Conservation (phyloP, 2,797 vertebrate genomes). For the Hylomyscus alleni region DNA sequence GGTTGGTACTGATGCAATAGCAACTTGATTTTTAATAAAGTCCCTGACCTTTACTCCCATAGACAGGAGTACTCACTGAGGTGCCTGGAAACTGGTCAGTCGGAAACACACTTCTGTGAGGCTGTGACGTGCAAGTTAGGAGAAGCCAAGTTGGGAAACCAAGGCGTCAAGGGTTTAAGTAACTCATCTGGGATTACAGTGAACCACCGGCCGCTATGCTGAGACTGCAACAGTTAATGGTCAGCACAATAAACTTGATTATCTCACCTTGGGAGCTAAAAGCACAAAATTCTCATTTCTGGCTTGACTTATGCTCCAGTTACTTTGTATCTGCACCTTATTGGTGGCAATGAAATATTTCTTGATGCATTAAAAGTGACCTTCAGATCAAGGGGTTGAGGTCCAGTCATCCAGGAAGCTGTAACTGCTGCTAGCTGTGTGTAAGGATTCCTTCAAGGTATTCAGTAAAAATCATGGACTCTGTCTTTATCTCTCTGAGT, state of each 20-base stretch:
- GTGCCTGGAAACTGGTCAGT: conserved; percentile 83
- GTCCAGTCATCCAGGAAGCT: conserved; percentile 39
- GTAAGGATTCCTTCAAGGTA: not conserved
- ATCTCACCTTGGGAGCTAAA: not conserved
- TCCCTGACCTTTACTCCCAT: conserved; percentile 81
- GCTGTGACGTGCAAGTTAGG: not conserved
- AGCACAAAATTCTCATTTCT: conserved; percentile 13
- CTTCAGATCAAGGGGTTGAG: conserved; percentile 63
- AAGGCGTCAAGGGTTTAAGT: not conserved
- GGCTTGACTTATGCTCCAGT: conserved; percentile 25
- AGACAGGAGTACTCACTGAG: conserved; percentile 81
- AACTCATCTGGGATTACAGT: not conserved
- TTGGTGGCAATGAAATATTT: conserved; percentile 74
- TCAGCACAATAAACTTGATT: not conserved
- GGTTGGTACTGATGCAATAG: conserved; percentile 68
- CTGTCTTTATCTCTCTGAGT: not conserved
- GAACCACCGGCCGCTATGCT: not conserved
- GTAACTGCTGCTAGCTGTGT: conserved; percentile 31
- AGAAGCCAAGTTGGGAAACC: conserved; percentile 1
- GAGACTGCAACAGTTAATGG: not conserved
- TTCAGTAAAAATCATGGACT: not conserved
- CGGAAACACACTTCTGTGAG: conserved; percentile 64
- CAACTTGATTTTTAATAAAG: conserved; percentile 76
- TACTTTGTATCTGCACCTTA: conserved; percentile 50
- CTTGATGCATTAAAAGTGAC: conserved; percentile 80